Base-by-base conservation (phyloP, 2,888 invertebrate species). In the Epinotia ramella region DNA sequence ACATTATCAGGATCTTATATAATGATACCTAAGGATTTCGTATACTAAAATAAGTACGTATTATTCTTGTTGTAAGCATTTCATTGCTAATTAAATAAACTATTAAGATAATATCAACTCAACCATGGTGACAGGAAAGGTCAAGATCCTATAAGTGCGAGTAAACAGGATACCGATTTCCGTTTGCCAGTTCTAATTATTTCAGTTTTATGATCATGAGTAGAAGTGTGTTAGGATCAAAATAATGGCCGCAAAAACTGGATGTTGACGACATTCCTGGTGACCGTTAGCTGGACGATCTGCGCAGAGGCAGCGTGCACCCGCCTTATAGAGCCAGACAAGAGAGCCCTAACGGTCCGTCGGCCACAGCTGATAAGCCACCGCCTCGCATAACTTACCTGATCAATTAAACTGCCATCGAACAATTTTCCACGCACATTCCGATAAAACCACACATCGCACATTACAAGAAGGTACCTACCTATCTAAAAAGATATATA, bases 281-380 rank as follows among this genome's bases (percentile, higher is more conserved):
- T 83, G 86, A 91, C 91, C 91, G 91, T 92, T 93, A 92, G 86
- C 84, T 89, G 88, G 90, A 88, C 87, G 87, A 87, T 85, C 86
- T 86, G 83, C 64, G 64, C 66, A 71, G 82, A 82, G 81, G 81
- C 81, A 83, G 84, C 84, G 81, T 81, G 46, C 73, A 65, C 78
- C 79, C 77, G 77, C 79, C 81, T 75, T 81, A 81, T 77, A 78
- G 76, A 77, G 76, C 81, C 82, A 81, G 76, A 77, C 73, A 80
- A 82, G 80, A 79, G 81, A 82, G 82, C 84, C 81, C 83, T 89
- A 89, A 88, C 90, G 89, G 89, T 85, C 84, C 83, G 81, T 79
- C 79, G 77, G 65, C 62, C 79, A 77, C 80, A 78, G 71, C 79
- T 83, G 86, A 87, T 88, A 87, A 86, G 83, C 85, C 77, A 80